phyloP scores from a whole-genome alignment of 2,888 invertebrate genomes.

The Amblyjoppa fuscipennis region DNA sequence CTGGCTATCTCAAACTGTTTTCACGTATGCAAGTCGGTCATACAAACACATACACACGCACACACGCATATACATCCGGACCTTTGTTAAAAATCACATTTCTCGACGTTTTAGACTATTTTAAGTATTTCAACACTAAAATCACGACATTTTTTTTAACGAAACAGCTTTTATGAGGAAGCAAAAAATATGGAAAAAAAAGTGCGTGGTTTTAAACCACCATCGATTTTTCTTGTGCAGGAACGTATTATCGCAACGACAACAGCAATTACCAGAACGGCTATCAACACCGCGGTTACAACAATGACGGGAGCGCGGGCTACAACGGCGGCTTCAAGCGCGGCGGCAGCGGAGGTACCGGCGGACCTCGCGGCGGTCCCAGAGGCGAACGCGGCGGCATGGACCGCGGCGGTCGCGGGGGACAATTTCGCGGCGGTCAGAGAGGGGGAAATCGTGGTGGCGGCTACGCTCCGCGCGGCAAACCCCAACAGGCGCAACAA shows the following conservation, averaged over 20 bases:
- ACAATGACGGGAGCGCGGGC: slow-evolving; percentile 77
- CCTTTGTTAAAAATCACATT: no score
- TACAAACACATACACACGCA: no score
- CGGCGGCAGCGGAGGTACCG: slow-evolving; percentile 73
- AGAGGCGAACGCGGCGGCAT: slow-evolving; percentile 79
- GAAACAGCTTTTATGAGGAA: no score
- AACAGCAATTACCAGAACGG: slow-evolving; percentile 85
- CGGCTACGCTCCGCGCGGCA: slow-evolving; percentile 80
- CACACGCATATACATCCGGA: no score
- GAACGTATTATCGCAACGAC: slow-evolving; percentile 82
- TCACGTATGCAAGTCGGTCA: no score
- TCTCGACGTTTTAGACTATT: no score
- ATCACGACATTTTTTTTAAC: no score
- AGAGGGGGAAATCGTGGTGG: slow-evolving; percentile 84
- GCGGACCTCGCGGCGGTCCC: slow-evolving; percentile 75
- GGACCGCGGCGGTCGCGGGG: slow-evolving; percentile 79
- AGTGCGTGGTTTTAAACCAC: not conserved
- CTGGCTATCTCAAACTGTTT: no score
- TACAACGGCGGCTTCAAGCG: slow-evolving; percentile 81
- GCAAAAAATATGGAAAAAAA: not conserved
- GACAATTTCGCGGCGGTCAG: slow-evolving; percentile 81
- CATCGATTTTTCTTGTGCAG: slow-evolving; percentile 68
- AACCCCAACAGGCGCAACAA: slow-evolving; percentile 80
- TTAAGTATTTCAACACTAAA: no score
- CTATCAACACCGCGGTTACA: slow-evolving; percentile 83